Conservation (phyloP, 2,888 invertebrate genomes). For the Leptopterna dolabrata region DNA sequence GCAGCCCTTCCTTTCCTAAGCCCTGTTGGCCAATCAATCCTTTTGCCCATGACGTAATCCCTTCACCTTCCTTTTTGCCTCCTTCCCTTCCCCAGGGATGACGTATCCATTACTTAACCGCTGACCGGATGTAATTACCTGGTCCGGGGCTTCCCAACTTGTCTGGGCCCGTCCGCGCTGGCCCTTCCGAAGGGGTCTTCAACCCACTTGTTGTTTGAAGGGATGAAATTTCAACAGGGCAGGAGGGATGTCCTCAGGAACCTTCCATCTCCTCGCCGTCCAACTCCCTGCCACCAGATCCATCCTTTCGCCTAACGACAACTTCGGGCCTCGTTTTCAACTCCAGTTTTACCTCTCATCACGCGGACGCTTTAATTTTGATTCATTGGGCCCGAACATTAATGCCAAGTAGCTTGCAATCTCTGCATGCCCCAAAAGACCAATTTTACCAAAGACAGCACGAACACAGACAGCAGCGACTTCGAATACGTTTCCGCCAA, state of each 20-base stretch:
- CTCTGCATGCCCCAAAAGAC: too few species aligned
- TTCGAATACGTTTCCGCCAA: too few species aligned
- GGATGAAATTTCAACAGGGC: conserved; percentile 11
- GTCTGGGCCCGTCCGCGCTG: neutral
- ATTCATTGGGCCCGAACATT: too few species aligned
- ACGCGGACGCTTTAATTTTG: too few species aligned
- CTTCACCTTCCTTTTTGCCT: conserved; percentile 55
- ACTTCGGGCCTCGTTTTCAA: too few species aligned
- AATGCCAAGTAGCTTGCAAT: too few species aligned
- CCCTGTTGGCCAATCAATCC: conserved; percentile 58
- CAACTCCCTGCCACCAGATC: neutral
- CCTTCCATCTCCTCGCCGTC: conserved; percentile 17
- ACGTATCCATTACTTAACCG: conserved; percentile 58
- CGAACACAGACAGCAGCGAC: too few species aligned
- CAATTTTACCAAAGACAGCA: too few species aligned
- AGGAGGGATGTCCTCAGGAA: neutral
- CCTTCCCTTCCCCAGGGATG: conserved; percentile 53
- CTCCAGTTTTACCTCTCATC: too few species aligned
- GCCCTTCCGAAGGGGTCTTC: neutral
- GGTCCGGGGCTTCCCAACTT: conserved; percentile 8
- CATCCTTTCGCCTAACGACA: neutral
- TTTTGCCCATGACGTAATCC: conserved; percentile 54
- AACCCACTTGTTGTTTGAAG: conserved; percentile 22
- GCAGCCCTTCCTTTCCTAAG: conserved; percentile 44
- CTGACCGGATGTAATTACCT: conserved; percentile 57